phyloP scores from a whole-genome alignment of 2,113 vertebrate species.

The Perca flavescens region DNA sequence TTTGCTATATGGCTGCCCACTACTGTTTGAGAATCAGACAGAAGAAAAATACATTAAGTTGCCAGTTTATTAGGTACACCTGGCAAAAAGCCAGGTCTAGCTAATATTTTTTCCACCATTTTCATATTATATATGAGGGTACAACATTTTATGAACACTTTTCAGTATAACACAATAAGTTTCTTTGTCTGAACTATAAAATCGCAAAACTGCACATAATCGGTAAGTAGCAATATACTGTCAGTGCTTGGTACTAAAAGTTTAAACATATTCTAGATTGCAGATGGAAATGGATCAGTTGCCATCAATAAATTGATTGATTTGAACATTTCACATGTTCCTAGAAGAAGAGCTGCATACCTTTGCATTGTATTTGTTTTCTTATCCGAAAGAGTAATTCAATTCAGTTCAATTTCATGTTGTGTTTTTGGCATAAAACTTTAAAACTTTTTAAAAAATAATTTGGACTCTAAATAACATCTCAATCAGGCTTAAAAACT shows the following conservation, averaged over 20 bases:
- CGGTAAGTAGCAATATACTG: background rate
- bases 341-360: no score
- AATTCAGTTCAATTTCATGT: no score
- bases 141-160: background rate
- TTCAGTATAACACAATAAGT: background rate
- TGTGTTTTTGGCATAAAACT: no score
- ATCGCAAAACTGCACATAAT: background rate
- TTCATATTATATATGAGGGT: background rate
- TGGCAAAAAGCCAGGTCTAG: background rate
- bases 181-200: background rate
- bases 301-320: background rate
- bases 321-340: no score
- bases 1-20: constrained; percentile 22
- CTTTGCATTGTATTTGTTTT: no score
- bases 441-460: no score
- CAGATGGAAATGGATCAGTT: background rate
- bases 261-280: background rate
- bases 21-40: constrained; percentile 9
- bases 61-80: background rate
- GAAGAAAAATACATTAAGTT: background rate
- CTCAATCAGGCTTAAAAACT: no score
- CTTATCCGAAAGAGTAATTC: no score
- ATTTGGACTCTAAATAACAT: no score
- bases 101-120: background rate
- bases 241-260: background rate